Conservation (phyloP, 2,113 vertebrate genomes). For the Thamnophis sirtalis region DNA sequence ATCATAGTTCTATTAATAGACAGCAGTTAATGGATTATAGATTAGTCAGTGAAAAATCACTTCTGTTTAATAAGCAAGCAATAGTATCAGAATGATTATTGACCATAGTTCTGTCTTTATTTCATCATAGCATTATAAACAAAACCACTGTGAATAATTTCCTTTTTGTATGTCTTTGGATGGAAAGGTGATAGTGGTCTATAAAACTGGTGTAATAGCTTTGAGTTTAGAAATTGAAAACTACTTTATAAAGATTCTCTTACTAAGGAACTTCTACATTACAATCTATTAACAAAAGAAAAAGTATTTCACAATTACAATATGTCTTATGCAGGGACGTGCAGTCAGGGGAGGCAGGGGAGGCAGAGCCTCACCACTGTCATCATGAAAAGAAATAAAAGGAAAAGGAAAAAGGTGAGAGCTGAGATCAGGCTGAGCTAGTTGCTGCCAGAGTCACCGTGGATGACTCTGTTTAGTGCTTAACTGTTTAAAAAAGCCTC, state of each 20-base stretch:
- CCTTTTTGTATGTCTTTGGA: neutral
- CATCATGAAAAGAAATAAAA: no score
- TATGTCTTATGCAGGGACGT: no score
- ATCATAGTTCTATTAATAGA: neutral
- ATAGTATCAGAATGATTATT: neutral
- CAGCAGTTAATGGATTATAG: neutral
- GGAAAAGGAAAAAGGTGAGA: no score
- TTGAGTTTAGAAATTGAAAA: neutral
- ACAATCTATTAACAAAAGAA: neutral
- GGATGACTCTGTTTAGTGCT: no score
- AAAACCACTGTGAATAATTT: neutral
- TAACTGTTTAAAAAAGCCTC: no score
- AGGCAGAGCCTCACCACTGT: no score
- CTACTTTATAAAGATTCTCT: neutral
- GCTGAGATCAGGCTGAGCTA: no score
- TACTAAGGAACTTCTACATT: neutral
- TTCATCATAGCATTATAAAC: neutral
- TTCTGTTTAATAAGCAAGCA: neutral
- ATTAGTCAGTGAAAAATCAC: neutral
- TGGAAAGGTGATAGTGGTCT: neutral
- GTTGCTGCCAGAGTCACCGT: no score
- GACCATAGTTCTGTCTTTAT: neutral
- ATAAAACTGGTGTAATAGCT: neutral
- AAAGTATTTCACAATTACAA: neutral
- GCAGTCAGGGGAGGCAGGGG: no score